Evolutionary conservation across 2,888 invertebrate species (phyloP).

Genomic region (Cryptocephalus primarius): DNA sequence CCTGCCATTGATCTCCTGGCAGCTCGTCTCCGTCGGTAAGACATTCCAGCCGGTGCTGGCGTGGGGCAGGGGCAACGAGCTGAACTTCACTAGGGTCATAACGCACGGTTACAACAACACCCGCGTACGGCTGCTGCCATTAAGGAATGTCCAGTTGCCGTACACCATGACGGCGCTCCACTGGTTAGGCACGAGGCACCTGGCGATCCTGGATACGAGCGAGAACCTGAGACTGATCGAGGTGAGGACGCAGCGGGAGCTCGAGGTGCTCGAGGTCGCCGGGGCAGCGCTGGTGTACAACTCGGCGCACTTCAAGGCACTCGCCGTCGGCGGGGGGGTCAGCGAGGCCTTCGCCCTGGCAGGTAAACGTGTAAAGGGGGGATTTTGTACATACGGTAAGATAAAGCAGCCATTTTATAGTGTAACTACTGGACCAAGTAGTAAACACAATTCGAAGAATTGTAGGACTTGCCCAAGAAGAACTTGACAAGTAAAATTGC

Average conservation of each 20-base stretch:
- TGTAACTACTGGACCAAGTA: too few species aligned
- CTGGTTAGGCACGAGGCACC: constrained; percentile 72
- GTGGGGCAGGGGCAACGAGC: constrained; percentile 71
- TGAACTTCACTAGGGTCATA: constrained; percentile 76
- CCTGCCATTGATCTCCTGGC: constrained; percentile 89
- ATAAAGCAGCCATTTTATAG: too few species aligned
- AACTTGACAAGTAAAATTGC: too few species aligned
- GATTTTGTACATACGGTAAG: neutral
- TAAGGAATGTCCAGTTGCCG: constrained; percentile 58
- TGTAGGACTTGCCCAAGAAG: too few species aligned
- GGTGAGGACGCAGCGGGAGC: constrained; percentile 76
- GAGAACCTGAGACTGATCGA: constrained; percentile 85
- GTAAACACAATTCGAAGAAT: too few species aligned
- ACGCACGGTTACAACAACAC: constrained; percentile 42
- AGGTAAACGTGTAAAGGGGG: constrained; percentile 24
- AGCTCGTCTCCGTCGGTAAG: constrained; percentile 73
- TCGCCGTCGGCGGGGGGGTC: constrained; percentile 93
- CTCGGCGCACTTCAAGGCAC: constrained; percentile 78
- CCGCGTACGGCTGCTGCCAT: constrained; percentile 44
- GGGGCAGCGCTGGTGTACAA: constrained; percentile 75
- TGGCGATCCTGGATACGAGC: constrained; percentile 74
- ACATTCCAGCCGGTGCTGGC: constrained; percentile 71
- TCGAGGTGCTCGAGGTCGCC: constrained; percentile 72
- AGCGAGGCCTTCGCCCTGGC: constrained; percentile 67
- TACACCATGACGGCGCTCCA: constrained; percentile 67